Evolutionary conservation across 2,797 vertebrate species (phyloP).

Genomic region (Lepidocolaptes lacrymiger): DNA sequence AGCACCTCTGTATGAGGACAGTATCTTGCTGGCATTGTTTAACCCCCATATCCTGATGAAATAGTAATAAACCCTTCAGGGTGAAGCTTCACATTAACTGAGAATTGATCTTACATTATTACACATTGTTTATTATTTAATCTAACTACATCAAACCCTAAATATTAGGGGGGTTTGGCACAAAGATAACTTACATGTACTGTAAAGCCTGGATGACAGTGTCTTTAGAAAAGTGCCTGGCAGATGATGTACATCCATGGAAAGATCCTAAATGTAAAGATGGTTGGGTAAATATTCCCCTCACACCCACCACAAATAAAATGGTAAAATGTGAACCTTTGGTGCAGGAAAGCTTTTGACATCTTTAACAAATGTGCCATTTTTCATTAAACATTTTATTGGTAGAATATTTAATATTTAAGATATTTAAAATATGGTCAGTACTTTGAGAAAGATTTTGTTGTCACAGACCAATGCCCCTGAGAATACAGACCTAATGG

Average conservation of each 20-base stretch:
- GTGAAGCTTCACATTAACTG: background rate
- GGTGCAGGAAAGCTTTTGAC: background rate
- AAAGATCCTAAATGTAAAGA: background rate
- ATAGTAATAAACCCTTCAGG: background rate
- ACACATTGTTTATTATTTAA: background rate
- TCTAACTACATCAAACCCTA: background rate
- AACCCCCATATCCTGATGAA: background rate
- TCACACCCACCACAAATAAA: background rate
- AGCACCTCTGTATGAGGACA: background rate
- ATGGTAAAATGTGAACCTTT: background rate
- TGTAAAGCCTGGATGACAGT: background rate
- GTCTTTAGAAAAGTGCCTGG: background rate
- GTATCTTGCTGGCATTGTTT: background rate
- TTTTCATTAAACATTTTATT: background rate
- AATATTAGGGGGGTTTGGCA: background rate
- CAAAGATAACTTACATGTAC: background rate
- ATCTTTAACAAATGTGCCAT: background rate
- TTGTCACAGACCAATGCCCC: background rate
- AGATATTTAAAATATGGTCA: background rate
- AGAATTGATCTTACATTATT: background rate
- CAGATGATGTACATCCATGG: fast-evolving
- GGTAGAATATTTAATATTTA: background rate
- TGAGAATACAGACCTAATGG: background rate
- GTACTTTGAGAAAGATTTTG: background rate
- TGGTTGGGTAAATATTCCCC: background rate